Conservation (phyloP, 1,140 invertebrate species). For the Cydia amplana region DNA sequence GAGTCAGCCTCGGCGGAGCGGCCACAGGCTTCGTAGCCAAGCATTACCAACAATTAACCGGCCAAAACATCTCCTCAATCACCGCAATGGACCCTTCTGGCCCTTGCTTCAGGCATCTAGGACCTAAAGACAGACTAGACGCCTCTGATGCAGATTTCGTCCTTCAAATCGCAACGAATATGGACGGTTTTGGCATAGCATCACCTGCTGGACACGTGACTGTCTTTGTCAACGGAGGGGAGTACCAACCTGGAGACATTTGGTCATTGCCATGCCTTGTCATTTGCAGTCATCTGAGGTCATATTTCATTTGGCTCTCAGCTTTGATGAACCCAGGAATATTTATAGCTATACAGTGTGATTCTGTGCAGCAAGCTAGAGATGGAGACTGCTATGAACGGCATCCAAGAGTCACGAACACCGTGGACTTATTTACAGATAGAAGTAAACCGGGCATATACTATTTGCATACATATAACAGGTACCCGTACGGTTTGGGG, state of each 20-base stretch:
- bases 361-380: constrained; percentile 62
- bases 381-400: constrained; percentile 55
- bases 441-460: constrained; percentile 56
- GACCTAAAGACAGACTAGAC: constrained; percentile 60
- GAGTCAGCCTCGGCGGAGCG: constrained; percentile 64
- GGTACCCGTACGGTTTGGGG: constrained; percentile 56
- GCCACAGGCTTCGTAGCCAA: constrained; percentile 63
- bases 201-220: constrained; percentile 82
- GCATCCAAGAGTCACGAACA: constrained; percentile 51
- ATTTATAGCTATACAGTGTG: constrained; percentile 62
- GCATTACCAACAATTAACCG: constrained; percentile 56
- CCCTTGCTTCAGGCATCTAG: constrained; percentile 64
- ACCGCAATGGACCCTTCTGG: constrained; percentile 66
- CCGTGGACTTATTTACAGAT: constrained; percentile 54
- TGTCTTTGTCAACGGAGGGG: constrained; percentile 86
- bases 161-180: constrained; percentile 82
- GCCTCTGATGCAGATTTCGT: not conserved
- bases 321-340: constrained; percentile 49
- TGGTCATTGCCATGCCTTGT: constrained; percentile 52
- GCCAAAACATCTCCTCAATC: constrained; percentile 60
- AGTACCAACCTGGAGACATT: constrained; percentile 81
- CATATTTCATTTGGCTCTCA: constrained; percentile 52
- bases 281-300: constrained; percentile 57
- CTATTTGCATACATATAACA: constrained; percentile 55
- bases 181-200: constrained; percentile 84